A percentile compares a stretch with the other conserved stretches of the same genome.
Evolutionary conservation across 2,797 vertebrate species (phyloP).

Genomic region (Rhabdophis nuchalis): DNA sequence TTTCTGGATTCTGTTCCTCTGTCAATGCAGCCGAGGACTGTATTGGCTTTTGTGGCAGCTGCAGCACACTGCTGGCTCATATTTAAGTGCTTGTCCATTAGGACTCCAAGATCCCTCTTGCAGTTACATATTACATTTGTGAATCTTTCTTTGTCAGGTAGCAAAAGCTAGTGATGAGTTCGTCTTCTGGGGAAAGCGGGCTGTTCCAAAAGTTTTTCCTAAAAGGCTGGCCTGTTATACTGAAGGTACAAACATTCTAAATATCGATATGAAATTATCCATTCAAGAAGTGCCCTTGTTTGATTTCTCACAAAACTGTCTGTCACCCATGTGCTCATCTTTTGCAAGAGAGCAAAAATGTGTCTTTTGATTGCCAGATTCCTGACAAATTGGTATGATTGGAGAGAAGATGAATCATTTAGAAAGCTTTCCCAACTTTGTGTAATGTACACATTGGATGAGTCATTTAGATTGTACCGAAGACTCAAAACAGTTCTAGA

Average conservation of each 20-base stretch:
- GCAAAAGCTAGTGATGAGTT: neutral
- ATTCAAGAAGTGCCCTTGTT: neutral
- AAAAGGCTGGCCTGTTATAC: neutral
- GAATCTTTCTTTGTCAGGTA: neutral
- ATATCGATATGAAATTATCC: neutral
- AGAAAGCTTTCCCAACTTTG: neutral
- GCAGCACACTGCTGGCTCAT: neutral
- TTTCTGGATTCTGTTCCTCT: neutral
- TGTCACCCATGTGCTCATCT: neutral
- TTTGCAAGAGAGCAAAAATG: conserved; percentile 4
- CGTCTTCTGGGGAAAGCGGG: neutral
- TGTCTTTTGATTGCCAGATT: neutral
- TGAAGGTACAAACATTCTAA: neutral
- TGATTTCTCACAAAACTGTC: neutral
- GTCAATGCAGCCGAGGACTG: neutral
- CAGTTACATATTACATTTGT: neutral
- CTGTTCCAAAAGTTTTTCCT: neutral
- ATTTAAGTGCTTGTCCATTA: neutral
- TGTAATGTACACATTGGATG: conserved; percentile 8
- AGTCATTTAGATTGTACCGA: neutral
- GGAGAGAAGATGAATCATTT: neutral
- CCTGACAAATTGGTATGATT: neutral
- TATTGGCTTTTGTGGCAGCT: neutral
- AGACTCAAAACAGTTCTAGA: neutral
- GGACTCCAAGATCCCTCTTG: neutral